These are phyloP conservation scores for Pelmatolapia mariae DNA, from an alignment of 2,113 vertebrate genomes.

Conservation along the genomic window DNA sequence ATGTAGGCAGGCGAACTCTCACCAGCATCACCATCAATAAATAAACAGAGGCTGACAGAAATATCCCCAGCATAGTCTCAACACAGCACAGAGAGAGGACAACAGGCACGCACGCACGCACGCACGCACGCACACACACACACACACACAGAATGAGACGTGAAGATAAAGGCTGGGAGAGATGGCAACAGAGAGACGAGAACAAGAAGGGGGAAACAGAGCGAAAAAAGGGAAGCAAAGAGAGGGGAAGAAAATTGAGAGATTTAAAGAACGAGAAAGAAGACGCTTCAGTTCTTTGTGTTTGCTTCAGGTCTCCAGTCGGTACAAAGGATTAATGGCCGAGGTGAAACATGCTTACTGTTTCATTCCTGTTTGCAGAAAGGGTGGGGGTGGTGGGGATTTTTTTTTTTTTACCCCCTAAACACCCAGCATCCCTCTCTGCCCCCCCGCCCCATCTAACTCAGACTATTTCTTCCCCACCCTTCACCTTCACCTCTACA, in stretches of 20 bases:
- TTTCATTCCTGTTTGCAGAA: constrained; percentile 28
- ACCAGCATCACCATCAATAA: constrained; percentile 68
- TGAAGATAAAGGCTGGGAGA: constrained; percentile 29
- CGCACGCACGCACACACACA: not conserved
- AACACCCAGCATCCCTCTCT: not conserved
- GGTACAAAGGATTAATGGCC: constrained; percentile 26
- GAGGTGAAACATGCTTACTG: constrained; percentile 54
- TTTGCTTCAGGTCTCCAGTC: constrained; percentile 7
- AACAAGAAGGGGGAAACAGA: constrained; percentile 19
- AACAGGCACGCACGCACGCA: not conserved
- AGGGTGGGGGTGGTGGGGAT: not conserved
- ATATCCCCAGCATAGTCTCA: constrained; percentile 58
- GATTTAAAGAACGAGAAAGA: constrained; percentile 12
- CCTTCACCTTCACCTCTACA: constrained; percentile 26
- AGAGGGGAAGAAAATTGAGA: not conserved
- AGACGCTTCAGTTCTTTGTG: constrained; percentile 13
- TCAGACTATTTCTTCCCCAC: not conserved
- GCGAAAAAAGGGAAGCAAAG: not conserved
- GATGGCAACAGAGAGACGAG: constrained; percentile 10
- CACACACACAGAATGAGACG: constrained; percentile 2
- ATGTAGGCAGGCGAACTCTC: constrained; percentile 59
- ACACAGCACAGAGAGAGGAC: constrained; percentile 34
- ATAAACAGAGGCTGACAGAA: constrained; percentile 70
- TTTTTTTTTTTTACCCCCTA: not conserved
- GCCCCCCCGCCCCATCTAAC: not conserved